These are phyloP conservation scores for Rhizomys pruinosus DNA, from an alignment of 2,113 vertebrate species.

Conservation along the genomic window DNA sequence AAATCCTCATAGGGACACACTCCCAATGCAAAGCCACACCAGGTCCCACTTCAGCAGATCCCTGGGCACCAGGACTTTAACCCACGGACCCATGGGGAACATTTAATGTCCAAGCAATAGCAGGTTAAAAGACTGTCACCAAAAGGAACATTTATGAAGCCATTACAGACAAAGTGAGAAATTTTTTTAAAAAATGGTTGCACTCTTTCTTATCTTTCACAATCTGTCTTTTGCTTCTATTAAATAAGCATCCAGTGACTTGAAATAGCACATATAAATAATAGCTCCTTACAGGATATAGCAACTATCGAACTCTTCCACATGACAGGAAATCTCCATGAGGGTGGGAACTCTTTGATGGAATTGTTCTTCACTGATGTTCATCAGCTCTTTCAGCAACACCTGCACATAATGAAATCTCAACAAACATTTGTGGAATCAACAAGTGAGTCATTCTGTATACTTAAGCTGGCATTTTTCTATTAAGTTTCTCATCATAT, in stretches of 20 bases:
- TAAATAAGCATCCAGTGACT: background rate
- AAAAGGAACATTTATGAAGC: background rate
- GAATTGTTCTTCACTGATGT: background rate
- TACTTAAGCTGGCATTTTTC: background rate
- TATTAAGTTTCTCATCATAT: background rate
- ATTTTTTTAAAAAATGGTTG: background rate
- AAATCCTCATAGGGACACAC: rapidly evolving
- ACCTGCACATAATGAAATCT: background rate
- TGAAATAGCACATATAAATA: background rate
- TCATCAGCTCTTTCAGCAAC: background rate
- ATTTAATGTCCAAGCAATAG: background rate
- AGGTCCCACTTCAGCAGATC: background rate
- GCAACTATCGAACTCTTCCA: background rate
- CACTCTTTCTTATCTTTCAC: constrained; percentile 1
- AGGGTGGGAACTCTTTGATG: background rate
- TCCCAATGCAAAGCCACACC: too few relatives aligned
- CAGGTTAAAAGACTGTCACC: background rate
- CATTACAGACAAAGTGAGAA: background rate
- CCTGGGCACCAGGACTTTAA: background rate
- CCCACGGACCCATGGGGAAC: too few relatives aligned
- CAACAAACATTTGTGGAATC: background rate
- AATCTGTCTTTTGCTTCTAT: constrained; percentile 1
- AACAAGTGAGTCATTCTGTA: background rate
- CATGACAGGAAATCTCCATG: background rate
- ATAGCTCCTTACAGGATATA: background rate